Conservation (phyloP, 2,888 invertebrate species). For the Xiphydria camelus region DNA sequence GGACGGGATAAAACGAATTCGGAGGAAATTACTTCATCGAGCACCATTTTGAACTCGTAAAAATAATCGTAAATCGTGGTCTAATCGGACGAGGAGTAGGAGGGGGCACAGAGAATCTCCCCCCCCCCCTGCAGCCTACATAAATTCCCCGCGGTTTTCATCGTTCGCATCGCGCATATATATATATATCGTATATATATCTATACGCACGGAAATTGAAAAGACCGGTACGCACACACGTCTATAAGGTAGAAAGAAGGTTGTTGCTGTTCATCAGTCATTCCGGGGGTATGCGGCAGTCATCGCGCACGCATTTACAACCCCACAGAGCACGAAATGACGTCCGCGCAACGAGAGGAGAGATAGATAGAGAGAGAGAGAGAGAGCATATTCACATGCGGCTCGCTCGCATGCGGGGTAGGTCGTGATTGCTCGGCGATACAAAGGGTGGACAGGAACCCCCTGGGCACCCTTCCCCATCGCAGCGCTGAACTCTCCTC, state of each 20-base stretch:
- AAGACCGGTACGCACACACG: neutral
- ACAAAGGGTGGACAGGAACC: conserved; percentile 56
- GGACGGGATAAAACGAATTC: too few species aligned
- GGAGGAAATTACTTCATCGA: too few species aligned
- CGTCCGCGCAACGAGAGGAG: conserved; percentile 34
- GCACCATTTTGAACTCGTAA: too few species aligned
- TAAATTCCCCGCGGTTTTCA: too few species aligned
- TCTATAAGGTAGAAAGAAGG: conserved; percentile 41
- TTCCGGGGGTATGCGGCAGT: conserved; percentile 41
- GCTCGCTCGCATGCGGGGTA: conserved; percentile 44
- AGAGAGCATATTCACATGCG: conserved; percentile 22
- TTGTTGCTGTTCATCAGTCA: conserved; percentile 57
- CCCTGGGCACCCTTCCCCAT: conserved; percentile 48
- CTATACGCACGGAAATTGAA: conserved; percentile 1
- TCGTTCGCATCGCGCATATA: too few species aligned
- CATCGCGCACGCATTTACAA: conserved; percentile 47
- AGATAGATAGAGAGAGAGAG: conserved; percentile 10
- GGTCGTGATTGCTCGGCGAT: conserved; percentile 58
- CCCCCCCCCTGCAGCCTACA: too few species aligned
- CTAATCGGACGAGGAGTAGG: too few species aligned
- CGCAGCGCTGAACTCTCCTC: conserved; percentile 19
- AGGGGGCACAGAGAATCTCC: too few species aligned
- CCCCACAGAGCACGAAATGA: conserved; percentile 52
- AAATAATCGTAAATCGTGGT: too few species aligned
- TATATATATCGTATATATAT: too few species aligned